Conservation (phyloP, 2,797 vertebrate genomes). For the Chaenodraco wilsoni region DNA sequence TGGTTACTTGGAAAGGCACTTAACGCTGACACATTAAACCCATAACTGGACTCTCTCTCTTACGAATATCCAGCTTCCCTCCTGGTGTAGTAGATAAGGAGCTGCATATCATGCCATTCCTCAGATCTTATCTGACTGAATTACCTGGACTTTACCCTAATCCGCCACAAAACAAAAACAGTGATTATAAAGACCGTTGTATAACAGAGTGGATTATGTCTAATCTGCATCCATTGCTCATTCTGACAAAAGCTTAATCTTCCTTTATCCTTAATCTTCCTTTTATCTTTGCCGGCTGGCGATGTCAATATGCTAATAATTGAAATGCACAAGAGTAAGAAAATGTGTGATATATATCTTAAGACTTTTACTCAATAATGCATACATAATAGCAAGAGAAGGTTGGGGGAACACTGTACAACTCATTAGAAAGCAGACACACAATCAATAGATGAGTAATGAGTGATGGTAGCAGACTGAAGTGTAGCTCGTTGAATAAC, state of each 20-base stretch:
- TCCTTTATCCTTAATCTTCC: slow-evolving; percentile 15
- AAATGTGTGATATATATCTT: not conserved
- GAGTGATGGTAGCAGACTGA: slow-evolving; percentile 9
- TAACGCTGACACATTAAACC: not conserved
- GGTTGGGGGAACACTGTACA: not conserved
- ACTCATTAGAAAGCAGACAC: slow-evolving; percentile 7
- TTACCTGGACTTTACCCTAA: slow-evolving; percentile 1
- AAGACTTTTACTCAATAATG: not conserved
- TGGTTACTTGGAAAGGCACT: slow-evolving; percentile 33
- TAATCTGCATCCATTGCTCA: slow-evolving; percentile 30
- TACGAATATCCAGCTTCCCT: not conserved
- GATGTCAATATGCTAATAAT: not conserved
- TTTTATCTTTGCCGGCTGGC: slow-evolving; percentile 19
- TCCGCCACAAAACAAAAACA: slow-evolving; percentile 7
- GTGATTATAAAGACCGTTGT: not conserved
- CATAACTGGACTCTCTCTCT: slow-evolving; percentile 4
- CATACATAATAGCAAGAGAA: not conserved
- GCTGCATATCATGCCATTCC: not conserved
- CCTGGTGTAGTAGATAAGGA: not conserved
- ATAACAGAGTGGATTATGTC: slow-evolving; percentile 14
- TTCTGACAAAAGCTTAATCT: slow-evolving; percentile 21
- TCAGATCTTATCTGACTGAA: slow-evolving; percentile 20
- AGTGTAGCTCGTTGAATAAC: slow-evolving; percentile 13
- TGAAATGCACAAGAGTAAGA: not conserved
- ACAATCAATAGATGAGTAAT: slow-evolving; percentile 30